Conservation (phyloP, 2,797 vertebrate species). For the Streptopelia turtur region DNA sequence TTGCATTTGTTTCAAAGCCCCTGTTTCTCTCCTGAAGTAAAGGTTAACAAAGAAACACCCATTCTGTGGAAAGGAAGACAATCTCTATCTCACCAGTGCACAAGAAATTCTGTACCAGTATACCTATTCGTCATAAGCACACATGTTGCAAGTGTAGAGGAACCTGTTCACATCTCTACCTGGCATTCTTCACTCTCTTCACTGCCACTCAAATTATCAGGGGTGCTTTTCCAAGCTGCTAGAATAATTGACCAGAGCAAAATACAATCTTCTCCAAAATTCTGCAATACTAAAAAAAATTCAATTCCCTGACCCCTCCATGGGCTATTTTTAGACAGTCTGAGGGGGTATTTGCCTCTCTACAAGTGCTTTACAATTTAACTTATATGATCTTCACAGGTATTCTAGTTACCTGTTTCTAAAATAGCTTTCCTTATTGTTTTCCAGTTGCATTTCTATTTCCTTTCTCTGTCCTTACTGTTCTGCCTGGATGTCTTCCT, state of each 20-base stretch:
- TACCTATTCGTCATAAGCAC: not conserved
- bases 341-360: not conserved
- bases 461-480: not conserved
- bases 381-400: not conserved
- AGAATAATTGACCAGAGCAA: not conserved
- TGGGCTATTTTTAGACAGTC: not conserved
- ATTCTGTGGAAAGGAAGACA: not conserved
- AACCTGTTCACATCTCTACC: not conserved
- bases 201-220: not conserved
- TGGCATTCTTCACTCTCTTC: not conserved
- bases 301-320: fast-evolving
- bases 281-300: not conserved
- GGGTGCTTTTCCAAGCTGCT: not conserved
- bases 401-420: not conserved
- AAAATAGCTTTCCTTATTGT: not conserved
- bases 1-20: not conserved
- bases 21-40: not conserved
- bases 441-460: not conserved
- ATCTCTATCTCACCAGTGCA: not conserved
- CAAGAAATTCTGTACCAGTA: not conserved
- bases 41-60: not conserved
- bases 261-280: not conserved
- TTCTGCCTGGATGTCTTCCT: no score
- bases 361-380: not conserved
- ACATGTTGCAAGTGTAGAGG: fast-evolving